Evolutionary conservation across 2,888 invertebrate species (phyloP), one percentile per base, ranked within the genome.

Genomic region (Dione vanillae): DNA sequence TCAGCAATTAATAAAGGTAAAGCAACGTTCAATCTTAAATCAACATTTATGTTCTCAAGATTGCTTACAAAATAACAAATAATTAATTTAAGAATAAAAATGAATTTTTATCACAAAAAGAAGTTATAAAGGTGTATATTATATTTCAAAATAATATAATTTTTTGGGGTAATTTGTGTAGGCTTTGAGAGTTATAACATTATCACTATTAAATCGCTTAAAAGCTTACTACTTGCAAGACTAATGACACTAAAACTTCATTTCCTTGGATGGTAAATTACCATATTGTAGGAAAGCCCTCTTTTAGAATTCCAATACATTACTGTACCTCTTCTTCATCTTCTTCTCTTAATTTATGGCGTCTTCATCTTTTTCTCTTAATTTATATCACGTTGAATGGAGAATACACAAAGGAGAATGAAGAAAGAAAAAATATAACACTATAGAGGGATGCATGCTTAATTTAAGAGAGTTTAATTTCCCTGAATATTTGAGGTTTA

Each of bases 191-290:
- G 37, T 54, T 65, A 27, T 43, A 65, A 41, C 58, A 65, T 68
- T 67, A 68, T 51, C 5, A 49, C 49, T 16, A 40, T 40, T 49
- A 58, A 56, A 41, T 65, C 67, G 86, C 68, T 59, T 65, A 65
- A 59, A 45, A 65, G 65, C 67, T 68, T 85, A 85, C 80, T 79
- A 83, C 80, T 83, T 83, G 78, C 79, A 82, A 85, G 85, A 85
- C 83, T 83, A 87, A 89, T 89, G 86, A 86, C 85, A 83, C 74
- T 73, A 78, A 73, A 78, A 80, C 80, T 80, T 82, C 78, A 81
- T 85, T 84, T 83, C 78, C 80, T 79, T 80, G 80, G 82, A 83
- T 82, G 82, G 80, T 77, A 79, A 79, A 79, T 81, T 79, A 78
- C 80, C 61, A 70, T 75, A 70, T 54, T 40, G 20, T 59, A 65